phyloP scores from a whole-genome alignment of 2,113 vertebrate genomes.

The Macquaria australasica region DNA sequence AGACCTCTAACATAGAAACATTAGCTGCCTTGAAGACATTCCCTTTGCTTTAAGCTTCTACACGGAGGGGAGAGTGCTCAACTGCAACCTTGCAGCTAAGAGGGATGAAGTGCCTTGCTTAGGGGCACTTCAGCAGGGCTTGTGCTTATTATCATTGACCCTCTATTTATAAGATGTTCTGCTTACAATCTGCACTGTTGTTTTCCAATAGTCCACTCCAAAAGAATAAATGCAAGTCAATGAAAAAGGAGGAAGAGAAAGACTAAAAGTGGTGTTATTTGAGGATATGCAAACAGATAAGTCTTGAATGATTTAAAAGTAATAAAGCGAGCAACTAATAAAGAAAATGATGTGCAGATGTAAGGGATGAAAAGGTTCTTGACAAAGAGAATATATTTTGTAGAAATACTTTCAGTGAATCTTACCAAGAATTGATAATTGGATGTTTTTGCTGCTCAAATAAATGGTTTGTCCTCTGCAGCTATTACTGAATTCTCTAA shows the following conservation, averaged over 20 bases:
- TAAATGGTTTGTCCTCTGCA: conserved; percentile 8
- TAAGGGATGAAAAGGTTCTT: background rate
- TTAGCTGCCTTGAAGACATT: conserved; percentile 6
- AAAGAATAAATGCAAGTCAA: conserved; percentile 4
- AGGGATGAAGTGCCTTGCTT: background rate
- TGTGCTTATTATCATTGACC: background rate
- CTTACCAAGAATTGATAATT: conserved; percentile 4
- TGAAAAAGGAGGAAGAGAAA: background rate
- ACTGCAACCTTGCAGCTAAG: background rate
- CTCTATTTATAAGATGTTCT: background rate
- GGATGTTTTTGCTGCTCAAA: conserved; percentile 19
- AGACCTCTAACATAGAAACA: conserved; percentile 1
- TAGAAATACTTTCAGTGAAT: background rate
- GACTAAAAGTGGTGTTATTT: background rate
- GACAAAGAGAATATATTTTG: background rate
- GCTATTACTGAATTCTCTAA: background rate
- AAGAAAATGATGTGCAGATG: background rate
- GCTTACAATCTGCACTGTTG: background rate
- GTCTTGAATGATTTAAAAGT: background rate
- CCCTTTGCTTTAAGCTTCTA: conserved; percentile 14
- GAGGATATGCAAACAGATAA: background rate
- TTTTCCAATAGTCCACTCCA: background rate
- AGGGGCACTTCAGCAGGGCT: background rate
- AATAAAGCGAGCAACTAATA: background rate
- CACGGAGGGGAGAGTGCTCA: background rate